These are phyloP conservation scores for Conopomorpha cramerella DNA, from an alignment of 1,140 invertebrate genomes.

Conservation along the genomic window DNA sequence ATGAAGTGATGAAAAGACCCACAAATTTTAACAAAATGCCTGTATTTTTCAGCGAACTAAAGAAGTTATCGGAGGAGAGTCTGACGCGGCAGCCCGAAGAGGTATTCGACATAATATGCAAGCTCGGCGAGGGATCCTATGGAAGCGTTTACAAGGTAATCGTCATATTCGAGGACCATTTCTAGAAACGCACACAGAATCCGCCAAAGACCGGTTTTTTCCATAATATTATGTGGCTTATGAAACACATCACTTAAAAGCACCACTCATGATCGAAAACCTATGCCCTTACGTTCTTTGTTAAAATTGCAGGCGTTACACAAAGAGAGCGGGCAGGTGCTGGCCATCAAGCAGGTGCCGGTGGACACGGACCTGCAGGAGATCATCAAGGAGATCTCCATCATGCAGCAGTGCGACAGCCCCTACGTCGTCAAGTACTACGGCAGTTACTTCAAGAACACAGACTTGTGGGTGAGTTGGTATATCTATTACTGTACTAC, in stretches of 20 bases:
- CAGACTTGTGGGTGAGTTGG: slow-evolving; percentile 89
- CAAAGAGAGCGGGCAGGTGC: slow-evolving; percentile 95
- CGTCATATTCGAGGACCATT: too few species aligned
- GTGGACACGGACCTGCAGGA: slow-evolving; percentile 99
- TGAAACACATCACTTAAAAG: too few species aligned
- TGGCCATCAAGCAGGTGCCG: slow-evolving; percentile 99
- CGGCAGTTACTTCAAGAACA: slow-evolving; percentile 99
- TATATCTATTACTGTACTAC: neutral
- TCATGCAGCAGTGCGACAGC: slow-evolving; percentile 99
- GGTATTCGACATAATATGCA: slow-evolving; percentile 98
- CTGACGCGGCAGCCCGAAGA: slow-evolving; percentile 96
- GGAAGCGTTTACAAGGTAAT: slow-evolving; percentile 68
- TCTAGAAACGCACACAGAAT: too few species aligned
- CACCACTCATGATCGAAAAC: too few species aligned
- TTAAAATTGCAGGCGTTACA: slow-evolving; percentile 95
- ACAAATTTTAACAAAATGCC: slow-evolving; percentile 60
- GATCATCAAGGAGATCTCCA: slow-evolving; percentile 99
- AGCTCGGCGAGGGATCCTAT: slow-evolving; percentile 93
- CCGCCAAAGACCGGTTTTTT: too few species aligned
- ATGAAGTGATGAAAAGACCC: too few species aligned
- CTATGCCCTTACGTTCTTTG: too few species aligned
- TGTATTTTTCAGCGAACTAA: slow-evolving; percentile 77
- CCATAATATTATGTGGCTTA: too few species aligned
- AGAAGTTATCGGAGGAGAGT: slow-evolving; percentile 94
- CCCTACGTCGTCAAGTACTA: slow-evolving; percentile 99